Evolutionary conservation across 2,113 vertebrate species (phyloP), one percentile per base, ranked within the genome.

Genomic region (Varanus komodoensis): DNA sequence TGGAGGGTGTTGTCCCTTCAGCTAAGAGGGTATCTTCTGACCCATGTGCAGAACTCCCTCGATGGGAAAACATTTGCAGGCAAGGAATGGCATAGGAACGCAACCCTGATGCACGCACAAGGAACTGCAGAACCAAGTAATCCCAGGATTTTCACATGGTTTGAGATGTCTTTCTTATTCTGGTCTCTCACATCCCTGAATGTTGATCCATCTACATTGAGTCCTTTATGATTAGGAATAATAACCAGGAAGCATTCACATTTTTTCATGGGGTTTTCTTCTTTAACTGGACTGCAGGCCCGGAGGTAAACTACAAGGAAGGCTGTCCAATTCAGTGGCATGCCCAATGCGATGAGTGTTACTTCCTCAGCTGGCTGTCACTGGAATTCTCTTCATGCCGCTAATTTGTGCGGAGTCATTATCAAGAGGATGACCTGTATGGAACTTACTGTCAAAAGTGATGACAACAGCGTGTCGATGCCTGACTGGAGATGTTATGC

Each of bases 381-480:
- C 48, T 78, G 34, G 34, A 38, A 3, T 14, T 78, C 69, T 84
- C 82, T 15, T 6, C 0, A 32, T 87, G 91, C 77, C 0, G 0
- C 0, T 83, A 91, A 84, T 90, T 69, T 38, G 1, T 11, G 1
- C 25, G 68, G 90, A 82, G 91, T 87, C 88, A 38, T 82, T n/a
- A 54, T 73, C 0, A 32, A 89, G 80, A 34, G 38, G 50, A 68
- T 88, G 90, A 91, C 81, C 93, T 94, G 93, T 75, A 17, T 73
- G 0, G 0, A 91, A 83, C 77, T 86, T 87, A 79, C 61, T 92
- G 91, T 69, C 93, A 94, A 94, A 87, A 89, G 61, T 88, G 81
- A 87, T 90, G 74, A 15, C 50, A 88, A 79, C 91, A 85, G 64
- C 75, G 3, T 77, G 92, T 79, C 0, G 5, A 14, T 17, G 82